phyloP scores from a whole-genome alignment of 2,888 invertebrate genomes.

The Drosophila setosimentum region DNA sequence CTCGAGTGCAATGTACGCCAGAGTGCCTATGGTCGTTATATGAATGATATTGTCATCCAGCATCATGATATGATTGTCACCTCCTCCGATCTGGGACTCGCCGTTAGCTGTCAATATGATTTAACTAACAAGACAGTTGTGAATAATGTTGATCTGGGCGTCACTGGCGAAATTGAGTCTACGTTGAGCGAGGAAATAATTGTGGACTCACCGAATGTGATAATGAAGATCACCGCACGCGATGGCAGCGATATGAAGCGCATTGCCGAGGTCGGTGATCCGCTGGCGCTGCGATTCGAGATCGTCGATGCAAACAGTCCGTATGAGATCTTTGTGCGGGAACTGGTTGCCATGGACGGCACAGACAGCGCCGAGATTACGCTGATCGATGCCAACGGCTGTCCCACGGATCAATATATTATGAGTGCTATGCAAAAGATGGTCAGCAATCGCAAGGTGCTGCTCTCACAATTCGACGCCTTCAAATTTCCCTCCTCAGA shows the following conservation, averaged over 20 bases:
- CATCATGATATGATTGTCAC: slow-evolving; percentile 98
- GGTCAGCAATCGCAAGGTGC: slow-evolving; percentile 91
- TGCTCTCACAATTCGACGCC: slow-evolving; percentile 96
- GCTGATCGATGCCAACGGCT: slow-evolving; percentile 95
- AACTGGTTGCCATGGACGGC: slow-evolving; percentile 97
- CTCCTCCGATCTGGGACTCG: slow-evolving; percentile 95
- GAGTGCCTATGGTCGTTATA: slow-evolving; percentile 91
- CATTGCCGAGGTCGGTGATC: slow-evolving; percentile 96
- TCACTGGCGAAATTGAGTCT: slow-evolving; percentile 93
- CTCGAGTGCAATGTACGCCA: slow-evolving; percentile 96
- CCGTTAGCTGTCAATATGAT: slow-evolving; percentile 97
- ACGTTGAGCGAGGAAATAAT: slow-evolving; percentile 95
- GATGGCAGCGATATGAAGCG: slow-evolving; percentile 93
- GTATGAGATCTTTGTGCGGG: slow-evolving; percentile 97
- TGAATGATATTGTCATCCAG: slow-evolving; percentile 96
- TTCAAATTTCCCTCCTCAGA: slow-evolving; percentile 98
- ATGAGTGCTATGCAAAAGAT: slow-evolving; percentile 97
- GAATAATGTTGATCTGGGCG: slow-evolving; percentile 95
- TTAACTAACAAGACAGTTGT: slow-evolving; percentile 96
- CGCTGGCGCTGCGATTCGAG: slow-evolving; percentile 94
- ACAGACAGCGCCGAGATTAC: slow-evolving; percentile 96
- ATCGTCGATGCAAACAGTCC: slow-evolving; percentile 96
- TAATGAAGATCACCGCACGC: slow-evolving; percentile 95
- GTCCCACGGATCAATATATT: slow-evolving; percentile 97
- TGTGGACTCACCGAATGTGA: slow-evolving; percentile 96